These are phyloP conservation scores for Macrochelys suwanniensis DNA, from an alignment of 2,797 vertebrate species.

Conservation along the genomic window DNA sequence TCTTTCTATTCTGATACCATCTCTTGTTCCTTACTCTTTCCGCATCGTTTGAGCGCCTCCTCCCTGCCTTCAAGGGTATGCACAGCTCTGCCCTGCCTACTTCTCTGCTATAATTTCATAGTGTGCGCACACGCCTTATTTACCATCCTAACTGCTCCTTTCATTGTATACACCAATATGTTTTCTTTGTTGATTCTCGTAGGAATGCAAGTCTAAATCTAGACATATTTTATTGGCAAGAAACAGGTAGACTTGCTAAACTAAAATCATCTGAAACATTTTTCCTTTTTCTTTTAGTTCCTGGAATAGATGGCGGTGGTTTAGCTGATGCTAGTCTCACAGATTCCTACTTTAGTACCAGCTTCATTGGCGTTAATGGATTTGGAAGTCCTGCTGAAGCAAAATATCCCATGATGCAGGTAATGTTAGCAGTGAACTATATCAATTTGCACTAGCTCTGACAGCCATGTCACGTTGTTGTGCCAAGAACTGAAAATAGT, in stretches of 20 bases:
- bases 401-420: slow-evolving; percentile 99
- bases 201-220: background rate
- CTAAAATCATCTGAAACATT: background rate
- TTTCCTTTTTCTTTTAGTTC: slow-evolving; percentile 85
- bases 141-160: background rate
- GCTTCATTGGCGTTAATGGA: slow-evolving; percentile 99
- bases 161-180: background rate
- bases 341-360: slow-evolving; percentile 99
- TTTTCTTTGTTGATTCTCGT: slow-evolving; percentile 7
- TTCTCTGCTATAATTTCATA: slow-evolving; percentile 11
- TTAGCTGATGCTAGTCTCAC: slow-evolving; percentile 94
- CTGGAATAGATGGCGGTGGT: slow-evolving; percentile 92
- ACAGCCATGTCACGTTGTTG: background rate
- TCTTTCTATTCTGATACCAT: background rate
- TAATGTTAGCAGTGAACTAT: slow-evolving; percentile 75
- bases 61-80: background rate
- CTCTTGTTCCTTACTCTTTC: background rate
- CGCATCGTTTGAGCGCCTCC: background rate
- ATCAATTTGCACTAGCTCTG: background rate
- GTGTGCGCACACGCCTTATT: background rate
- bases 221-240: background rate
- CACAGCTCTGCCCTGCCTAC: background rate
- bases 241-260: background rate
- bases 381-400: slow-evolving; percentile 97
- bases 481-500: background rate